Evolutionary conservation across 2,888 invertebrate genomes (phyloP).

Genomic region (Drosophila greeni): DNA sequence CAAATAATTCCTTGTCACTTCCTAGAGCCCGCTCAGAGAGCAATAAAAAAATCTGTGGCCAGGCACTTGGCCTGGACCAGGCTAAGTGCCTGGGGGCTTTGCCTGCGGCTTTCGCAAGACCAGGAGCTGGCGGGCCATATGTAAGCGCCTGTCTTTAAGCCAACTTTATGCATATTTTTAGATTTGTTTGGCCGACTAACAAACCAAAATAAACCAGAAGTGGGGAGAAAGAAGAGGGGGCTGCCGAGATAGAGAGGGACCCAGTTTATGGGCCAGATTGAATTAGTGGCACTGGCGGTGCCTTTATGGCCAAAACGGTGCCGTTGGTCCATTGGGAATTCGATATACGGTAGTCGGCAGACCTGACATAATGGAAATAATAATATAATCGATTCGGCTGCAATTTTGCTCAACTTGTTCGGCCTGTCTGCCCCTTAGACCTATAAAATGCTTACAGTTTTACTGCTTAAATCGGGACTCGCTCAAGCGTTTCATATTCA

Average conservation of each 20-base stretch:
- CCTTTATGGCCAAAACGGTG: slow-evolving; percentile 34
- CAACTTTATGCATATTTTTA: slow-evolving; percentile 66
- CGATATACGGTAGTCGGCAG: slow-evolving; percentile 16
- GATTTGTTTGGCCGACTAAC: slow-evolving; percentile 52
- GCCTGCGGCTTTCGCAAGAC: slow-evolving; percentile 60
- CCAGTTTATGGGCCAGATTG: slow-evolving; percentile 55
- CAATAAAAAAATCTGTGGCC: slow-evolving; percentile 36
- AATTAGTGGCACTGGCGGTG: slow-evolving; percentile 39
- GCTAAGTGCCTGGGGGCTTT: slow-evolving; percentile 40
- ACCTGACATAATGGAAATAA: slow-evolving; percentile 62
- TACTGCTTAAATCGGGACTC: slow-evolving; percentile 20
- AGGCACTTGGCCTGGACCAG: slow-evolving; percentile 23
- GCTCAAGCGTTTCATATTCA: slow-evolving; percentile 47
- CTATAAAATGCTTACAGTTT: slow-evolving; percentile 44
- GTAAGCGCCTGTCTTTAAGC: slow-evolving; percentile 43
- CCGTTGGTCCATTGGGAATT: slow-evolving; percentile 46
- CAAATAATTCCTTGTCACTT: slow-evolving; percentile 42
- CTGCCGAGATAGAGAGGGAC: slow-evolving; percentile 21
- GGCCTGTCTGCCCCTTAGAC: slow-evolving; percentile 39
- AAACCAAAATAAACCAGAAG: slow-evolving; percentile 38
- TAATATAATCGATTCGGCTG: slow-evolving; percentile 62
- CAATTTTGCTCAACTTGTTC: slow-evolving; percentile 58
- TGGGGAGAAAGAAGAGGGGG: slow-evolving; percentile 1
- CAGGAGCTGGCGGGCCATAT: slow-evolving; percentile 46
- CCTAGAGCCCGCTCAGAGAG: slow-evolving; percentile 30